Evolutionary conservation across 2,113 vertebrate genomes (phyloP), one percentile per base, ranked within the genome.

Genomic region (Colistium nudipinnis): DNA sequence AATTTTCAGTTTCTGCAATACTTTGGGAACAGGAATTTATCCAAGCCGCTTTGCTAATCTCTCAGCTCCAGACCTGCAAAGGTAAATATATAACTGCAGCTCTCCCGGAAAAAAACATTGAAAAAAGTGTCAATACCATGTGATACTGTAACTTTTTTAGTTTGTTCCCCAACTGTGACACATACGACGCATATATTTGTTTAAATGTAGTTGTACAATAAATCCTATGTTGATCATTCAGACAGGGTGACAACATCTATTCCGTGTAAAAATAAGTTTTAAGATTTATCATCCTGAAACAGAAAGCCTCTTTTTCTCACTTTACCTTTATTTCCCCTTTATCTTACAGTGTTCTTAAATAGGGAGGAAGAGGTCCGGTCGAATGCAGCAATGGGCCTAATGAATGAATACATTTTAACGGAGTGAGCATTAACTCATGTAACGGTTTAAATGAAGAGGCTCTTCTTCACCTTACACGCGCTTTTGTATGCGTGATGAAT

Each of bases 301-400:
- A 31, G 7, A 55, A 30, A 30, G 38, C 19, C 7, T 1, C 17
- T 16, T n/a, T 3, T 0, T n/a, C 12, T 31, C 17, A 20, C 51
- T 30, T 45, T 52, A 31, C 45, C 17, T 17, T 7, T 38, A 1
- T 11, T 33, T 33, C n/a, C n/a, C n/a, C 9, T 33, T 33, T 33
- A 33, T 33, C 31, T 9, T 25, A 19, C 41, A 24, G 4, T 16
- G 19, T 31, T 31, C 16, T 62, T 4, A 6, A 7, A 17, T 33
- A n/a, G n/a, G n/a, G n/a, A n/a, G n/a, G n/a, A n/a, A 41, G 22
- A 38, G 17, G 41, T 63, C 30, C 17, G 31, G 28, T 3, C 55
- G 35, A 74, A 78, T 43, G 45, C 19, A 60, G 47, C 48, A 75
- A 80, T 74, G 36, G 33, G 61, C 38, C 54, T 25, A 27, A 74